These are phyloP conservation scores for Drosophila ananassae DNA, from an alignment of 1,140 invertebrate genomes.

Conservation along the genomic window DNA sequence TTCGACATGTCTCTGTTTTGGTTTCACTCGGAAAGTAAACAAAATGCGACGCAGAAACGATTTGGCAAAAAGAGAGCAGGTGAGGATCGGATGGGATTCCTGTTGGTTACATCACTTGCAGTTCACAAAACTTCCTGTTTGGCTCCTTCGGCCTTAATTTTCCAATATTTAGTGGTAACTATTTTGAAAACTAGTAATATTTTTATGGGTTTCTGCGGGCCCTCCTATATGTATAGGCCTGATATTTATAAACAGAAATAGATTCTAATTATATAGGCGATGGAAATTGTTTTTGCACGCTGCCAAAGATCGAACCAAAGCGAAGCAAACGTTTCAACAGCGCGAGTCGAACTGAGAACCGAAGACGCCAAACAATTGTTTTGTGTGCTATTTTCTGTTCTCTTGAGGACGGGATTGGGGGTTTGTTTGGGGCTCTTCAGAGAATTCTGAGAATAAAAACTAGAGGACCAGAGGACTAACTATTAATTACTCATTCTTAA, in stretches of 20 bases:
- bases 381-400: neutral
- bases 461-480: no score
- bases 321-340: slow-evolving; percentile 16
- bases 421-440: no score
- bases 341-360: slow-evolving; percentile 54
- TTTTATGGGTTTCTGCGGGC: neutral
- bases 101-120: slow-evolving; percentile 56
- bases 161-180: neutral
- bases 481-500: no score
- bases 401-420: neutral
- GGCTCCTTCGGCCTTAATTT: neutral
- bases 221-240: neutral
- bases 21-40: slow-evolving; percentile 54
- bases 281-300: slow-evolving; percentile 34
- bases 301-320: slow-evolving; percentile 17
- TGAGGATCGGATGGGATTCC: slow-evolving; percentile 15
- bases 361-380: slow-evolving; percentile 48
- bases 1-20: slow-evolving; percentile 72
- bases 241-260: slow-evolving; percentile 56
- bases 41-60: slow-evolving; percentile 62
- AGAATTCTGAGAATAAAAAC: no score
- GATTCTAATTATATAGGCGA: slow-evolving; percentile 65
- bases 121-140: neutral
- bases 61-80: slow-evolving; percentile 6
- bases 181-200: neutral